Evolutionary conservation across 2,113 vertebrate genomes (phyloP).

Genomic region (Prochilodus magdalenae): DNA sequence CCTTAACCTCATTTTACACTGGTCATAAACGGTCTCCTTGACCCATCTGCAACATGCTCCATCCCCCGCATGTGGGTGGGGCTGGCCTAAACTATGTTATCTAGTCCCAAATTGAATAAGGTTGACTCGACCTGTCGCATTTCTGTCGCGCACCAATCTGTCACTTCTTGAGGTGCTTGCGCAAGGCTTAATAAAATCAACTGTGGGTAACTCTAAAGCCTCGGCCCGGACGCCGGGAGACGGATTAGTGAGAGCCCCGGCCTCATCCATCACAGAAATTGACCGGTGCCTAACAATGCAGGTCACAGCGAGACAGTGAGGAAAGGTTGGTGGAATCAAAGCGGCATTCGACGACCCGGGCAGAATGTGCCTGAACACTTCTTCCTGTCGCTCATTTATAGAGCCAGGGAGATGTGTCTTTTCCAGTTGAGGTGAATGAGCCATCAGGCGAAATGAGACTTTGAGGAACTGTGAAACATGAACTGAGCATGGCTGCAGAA

Average conservation of each 20-base stretch:
- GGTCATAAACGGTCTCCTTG: neutral
- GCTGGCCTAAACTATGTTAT: conserved; percentile 43
- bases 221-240: neutral
- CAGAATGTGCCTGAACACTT: neutral
- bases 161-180: conserved; percentile 30
- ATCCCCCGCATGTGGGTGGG: neutral
- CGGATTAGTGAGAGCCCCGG: conserved; percentile 7
- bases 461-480: too few species aligned
- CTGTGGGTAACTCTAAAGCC: neutral
- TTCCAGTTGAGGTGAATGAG: neutral
- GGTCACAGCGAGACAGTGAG: conserved; percentile 3
- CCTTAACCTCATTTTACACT: neutral
- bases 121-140: conserved; percentile 26
- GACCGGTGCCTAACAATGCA: conserved; percentile 12
- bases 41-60: neutral
- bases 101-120: conserved; percentile 53
- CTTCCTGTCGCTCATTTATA: neutral
- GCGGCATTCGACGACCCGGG: neutral
- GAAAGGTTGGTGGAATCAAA: neutral
- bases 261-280: conserved; percentile 37
- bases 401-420: neutral
- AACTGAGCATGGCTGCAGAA: too few species aligned
- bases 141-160: conserved; percentile 29
- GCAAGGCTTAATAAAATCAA: conserved; percentile 44
- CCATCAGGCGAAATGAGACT: too few species aligned